Conservation (phyloP, 2,113 vertebrate genomes). For the Microtus montanus region DNA sequence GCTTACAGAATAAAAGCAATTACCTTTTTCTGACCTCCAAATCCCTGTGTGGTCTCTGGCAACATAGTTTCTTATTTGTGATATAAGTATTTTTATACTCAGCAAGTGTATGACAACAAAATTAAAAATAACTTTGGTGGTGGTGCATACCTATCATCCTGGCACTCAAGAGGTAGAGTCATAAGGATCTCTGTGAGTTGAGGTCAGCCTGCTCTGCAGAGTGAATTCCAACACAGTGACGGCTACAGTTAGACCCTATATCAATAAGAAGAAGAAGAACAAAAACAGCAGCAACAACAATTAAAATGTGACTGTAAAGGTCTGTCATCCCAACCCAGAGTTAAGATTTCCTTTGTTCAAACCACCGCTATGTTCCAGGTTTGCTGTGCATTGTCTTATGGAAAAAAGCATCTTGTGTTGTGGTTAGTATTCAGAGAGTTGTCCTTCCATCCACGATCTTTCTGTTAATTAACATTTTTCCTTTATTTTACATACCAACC, state of each 20-base stretch:
- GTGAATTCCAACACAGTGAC: background rate
- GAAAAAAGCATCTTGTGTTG: background rate
- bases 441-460: background rate
- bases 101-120: background rate
- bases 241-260: background rate
- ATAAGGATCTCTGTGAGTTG: background rate
- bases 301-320: background rate
- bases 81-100: constrained; percentile 52
- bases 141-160: background rate
- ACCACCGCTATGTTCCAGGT: background rate
- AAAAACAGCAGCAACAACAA: background rate
- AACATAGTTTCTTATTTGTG: constrained; percentile 18
- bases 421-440: background rate
- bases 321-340: background rate
- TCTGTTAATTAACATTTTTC: no score
- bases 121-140: background rate
- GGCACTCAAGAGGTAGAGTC: background rate
- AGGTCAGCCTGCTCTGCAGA: background rate
- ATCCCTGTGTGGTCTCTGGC: constrained; percentile 62
- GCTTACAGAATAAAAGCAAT: constrained; percentile 15
- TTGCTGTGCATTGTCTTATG: background rate
- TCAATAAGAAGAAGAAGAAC: background rate
- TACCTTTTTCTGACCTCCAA: background rate
- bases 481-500: no score
- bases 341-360: background rate